phyloP scores from a whole-genome alignment of 1,140 invertebrate species.

The Drosophila azteca region DNA sequence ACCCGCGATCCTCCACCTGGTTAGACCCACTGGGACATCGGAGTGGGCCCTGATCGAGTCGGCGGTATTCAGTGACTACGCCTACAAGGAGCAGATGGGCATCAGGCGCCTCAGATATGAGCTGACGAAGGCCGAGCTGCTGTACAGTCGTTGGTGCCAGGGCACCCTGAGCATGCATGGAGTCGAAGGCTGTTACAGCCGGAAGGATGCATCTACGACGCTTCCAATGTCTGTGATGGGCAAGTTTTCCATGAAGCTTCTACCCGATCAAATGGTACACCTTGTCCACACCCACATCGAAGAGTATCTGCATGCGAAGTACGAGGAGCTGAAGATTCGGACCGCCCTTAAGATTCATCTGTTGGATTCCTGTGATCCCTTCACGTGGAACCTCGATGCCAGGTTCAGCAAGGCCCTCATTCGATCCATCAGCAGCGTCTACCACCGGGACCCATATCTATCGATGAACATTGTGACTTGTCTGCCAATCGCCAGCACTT shows the following conservation, averaged over 20 bases:
- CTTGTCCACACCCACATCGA: background rate
- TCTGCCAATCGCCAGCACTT: conserved; percentile 42
- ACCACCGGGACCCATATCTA: background rate
- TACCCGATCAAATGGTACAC: conserved; percentile 30
- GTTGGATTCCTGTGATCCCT: conserved; percentile 16
- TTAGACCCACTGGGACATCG: background rate
- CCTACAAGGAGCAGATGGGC: conserved; percentile 30
- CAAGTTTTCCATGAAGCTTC: conserved; percentile 42
- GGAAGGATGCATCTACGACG: background rate
- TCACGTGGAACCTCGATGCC: conserved; percentile 3
- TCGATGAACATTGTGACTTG: conserved; percentile 23
- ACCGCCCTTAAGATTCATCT: conserved; percentile 6
- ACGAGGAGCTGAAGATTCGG: background rate
- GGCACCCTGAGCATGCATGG: conserved; percentile 42
- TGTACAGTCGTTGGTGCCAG: conserved; percentile 45
- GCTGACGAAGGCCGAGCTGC: conserved; percentile 12
- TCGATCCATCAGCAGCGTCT: conserved; percentile 5
- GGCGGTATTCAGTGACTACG: conserved; percentile 27
- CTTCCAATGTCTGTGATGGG: conserved; percentile 36
- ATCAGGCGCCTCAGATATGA: conserved; percentile 28
- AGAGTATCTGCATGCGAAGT: background rate
- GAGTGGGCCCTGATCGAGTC: conserved; percentile 44
- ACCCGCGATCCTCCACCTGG: conserved; percentile 2
- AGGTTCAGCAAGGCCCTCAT: background rate
- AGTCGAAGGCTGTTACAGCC: conserved; percentile 23